Conservation (phyloP, 2,888 invertebrate genomes). For the Ommatoiulus sabulosus region DNA sequence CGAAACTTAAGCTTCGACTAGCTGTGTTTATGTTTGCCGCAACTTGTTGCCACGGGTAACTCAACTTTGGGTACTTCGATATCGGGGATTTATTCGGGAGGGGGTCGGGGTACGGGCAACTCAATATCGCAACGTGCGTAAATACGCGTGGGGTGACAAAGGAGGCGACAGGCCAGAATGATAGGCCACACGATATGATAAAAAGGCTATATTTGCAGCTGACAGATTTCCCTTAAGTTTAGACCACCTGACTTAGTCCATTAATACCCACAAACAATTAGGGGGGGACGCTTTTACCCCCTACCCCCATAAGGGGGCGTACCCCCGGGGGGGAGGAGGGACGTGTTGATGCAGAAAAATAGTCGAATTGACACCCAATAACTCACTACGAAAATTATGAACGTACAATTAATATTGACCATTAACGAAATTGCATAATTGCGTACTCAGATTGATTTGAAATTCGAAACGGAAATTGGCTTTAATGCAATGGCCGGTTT, state of each 20-base stretch:
- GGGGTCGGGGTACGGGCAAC: not conserved
- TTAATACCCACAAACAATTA: not conserved
- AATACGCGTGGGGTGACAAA: not conserved
- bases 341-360: not conserved
- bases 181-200: not conserved
- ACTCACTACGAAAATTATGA: not conserved
- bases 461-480: too few relatives aligned
- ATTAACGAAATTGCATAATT: not conserved
- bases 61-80: not conserved
- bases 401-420: not conserved
- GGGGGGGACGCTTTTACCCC: not conserved
- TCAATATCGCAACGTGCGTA: not conserved
- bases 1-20: slow-evolving; percentile 1
- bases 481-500: too few relatives aligned
- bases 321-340: too few relatives aligned
- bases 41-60: not conserved
- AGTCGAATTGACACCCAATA: not conserved
- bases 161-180: not conserved
- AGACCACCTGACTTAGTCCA: not conserved
- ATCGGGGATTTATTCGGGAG: not conserved
- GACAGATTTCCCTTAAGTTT: not conserved
- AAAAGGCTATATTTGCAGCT: not conserved
- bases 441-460: not conserved
- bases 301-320: too few relatives aligned
- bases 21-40: slow-evolving; percentile 1